These are phyloP conservation scores for Drosophila mimetica DNA, from an alignment of 2,888 invertebrate species.

Conservation along the genomic window DNA sequence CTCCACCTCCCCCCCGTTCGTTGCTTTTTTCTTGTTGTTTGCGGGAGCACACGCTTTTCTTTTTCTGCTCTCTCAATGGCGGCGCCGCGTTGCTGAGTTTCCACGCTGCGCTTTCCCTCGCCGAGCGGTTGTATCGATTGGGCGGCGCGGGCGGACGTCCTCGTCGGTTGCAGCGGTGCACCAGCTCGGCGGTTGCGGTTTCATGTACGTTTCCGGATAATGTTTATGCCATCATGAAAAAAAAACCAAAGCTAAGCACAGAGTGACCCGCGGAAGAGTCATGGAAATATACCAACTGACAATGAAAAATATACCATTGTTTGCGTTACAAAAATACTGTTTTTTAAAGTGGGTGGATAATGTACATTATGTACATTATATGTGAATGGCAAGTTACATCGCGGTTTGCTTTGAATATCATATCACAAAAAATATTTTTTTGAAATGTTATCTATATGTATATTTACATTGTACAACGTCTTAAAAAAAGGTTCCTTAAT, in stretches of 20 bases:
- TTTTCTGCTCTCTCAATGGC: slow-evolving; percentile 38
- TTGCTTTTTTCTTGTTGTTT: slow-evolving; percentile 26
- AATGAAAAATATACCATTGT: too few relatives aligned
- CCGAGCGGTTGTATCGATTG: slow-evolving; percentile 21
- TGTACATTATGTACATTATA: too few relatives aligned
- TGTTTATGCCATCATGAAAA: slow-evolving; percentile 32
- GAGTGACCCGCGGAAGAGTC: too few relatives aligned
- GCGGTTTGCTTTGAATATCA: too few relatives aligned
- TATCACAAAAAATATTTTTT: too few relatives aligned
- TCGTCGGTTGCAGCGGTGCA: slow-evolving; percentile 21
- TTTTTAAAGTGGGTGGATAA: too few relatives aligned
- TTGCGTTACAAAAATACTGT: too few relatives aligned
- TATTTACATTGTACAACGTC: too few relatives aligned
- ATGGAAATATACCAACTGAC: too few relatives aligned
- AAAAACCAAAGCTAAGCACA: slow-evolving; percentile 3
- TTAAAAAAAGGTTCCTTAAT: too few relatives aligned
- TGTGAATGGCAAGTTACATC: too few relatives aligned
- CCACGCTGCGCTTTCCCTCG: slow-evolving; percentile 25
- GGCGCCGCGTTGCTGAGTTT: slow-evolving; percentile 35
- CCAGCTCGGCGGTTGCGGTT: slow-evolving; percentile 13
- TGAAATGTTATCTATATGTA: too few relatives aligned
- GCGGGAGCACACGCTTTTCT: slow-evolving; percentile 38
- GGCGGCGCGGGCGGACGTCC: slow-evolving; percentile 14
- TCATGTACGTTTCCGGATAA: slow-evolving; percentile 14
- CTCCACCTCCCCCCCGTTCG: not conserved